Evolutionary conservation across 2,797 vertebrate genomes (phyloP).

Genomic region (Tamandua tetradactyla): DNA sequence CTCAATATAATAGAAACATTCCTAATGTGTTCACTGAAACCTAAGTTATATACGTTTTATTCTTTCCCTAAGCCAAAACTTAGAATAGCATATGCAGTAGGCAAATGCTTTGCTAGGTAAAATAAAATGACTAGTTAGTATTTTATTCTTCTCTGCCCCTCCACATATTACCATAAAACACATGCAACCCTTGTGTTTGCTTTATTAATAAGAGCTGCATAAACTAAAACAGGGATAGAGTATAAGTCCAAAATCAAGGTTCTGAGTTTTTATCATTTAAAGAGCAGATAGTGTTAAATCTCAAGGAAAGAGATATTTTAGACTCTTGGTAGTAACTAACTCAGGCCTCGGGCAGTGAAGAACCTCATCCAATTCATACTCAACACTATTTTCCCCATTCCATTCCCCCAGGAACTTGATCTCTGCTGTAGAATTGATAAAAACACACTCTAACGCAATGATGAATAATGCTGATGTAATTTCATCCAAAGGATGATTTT

Average conservation of each 20-base stretch:
- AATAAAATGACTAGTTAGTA: too few species aligned
- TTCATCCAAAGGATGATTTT: neutral
- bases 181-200: neutral
- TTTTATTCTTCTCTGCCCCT: neutral
- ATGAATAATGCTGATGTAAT: constrained; percentile 8
- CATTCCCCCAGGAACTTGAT: neutral
- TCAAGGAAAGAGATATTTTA: neutral
- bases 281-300: neutral
- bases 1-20: neutral
- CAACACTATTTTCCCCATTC: neutral
- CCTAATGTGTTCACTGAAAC: neutral
- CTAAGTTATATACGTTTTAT: neutral
- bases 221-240: neutral
- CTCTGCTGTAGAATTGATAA: neutral
- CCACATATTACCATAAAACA: neutral
- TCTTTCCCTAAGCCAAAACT: neutral
- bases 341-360: neutral
- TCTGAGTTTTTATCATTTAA: neutral
- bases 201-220: neutral
- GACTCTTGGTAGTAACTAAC: neutral
- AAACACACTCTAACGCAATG: neutral
- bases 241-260: neutral
- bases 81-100: neutral
- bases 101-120: neutral
- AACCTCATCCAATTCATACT: neutral